A percentile compares a stretch with the other conserved stretches of the same genome.
Evolutionary conservation across 30 jellyfish, hydroid and myxozoan genomes (phyloP).

Genomic region (Thelohanellus kitauei): DNA sequence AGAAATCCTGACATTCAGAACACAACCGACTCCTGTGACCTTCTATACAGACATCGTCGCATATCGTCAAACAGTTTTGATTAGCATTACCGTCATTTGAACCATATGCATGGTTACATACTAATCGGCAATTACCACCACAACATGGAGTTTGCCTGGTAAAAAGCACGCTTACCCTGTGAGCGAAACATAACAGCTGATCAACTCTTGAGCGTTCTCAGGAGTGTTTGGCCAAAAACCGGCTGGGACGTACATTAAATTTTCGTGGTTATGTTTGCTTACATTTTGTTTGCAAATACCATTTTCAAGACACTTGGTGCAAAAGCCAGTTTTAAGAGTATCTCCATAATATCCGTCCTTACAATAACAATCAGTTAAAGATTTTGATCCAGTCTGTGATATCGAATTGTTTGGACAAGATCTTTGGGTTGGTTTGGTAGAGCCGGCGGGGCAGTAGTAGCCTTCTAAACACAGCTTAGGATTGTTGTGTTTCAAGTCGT

Average conservation of each 20-base stretch:
- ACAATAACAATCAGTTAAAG: constrained; percentile 40
- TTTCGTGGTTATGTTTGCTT: constrained; percentile 16
- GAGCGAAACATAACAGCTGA: constrained; percentile 30
- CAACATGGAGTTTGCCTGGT: constrained; percentile 62
- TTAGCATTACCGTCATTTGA: constrained; percentile 21
- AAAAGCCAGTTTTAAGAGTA: constrained; percentile 18
- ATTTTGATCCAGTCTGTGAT: constrained; percentile 32
- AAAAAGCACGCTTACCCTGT: no score
- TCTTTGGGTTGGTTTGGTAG: constrained; percentile 92
- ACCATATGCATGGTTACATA: constrained; percentile 22
- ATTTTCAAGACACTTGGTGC: constrained; percentile 40
- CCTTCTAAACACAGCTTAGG: constrained; percentile 85
- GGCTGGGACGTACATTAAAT: constrained; percentile 43
- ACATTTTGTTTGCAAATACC: constrained; percentile 44
- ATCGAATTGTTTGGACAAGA: constrained; percentile 70
- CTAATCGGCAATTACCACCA: constrained; percentile 34
- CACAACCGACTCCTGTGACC: constrained; percentile 81
- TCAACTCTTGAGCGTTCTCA: constrained; percentile 10
- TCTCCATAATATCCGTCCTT: constrained; percentile 33
- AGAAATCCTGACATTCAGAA: constrained; percentile 55
- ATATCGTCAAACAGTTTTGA: constrained; percentile 13
- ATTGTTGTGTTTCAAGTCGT: constrained; percentile 71
- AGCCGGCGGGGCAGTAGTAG: constrained; percentile 67
- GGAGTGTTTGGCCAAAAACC: constrained; percentile 93
- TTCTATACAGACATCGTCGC: constrained; percentile 43